Base-by-base conservation (phyloP, 2,888 invertebrate genomes). In the Oegoconia quadripuncta region DNA sequence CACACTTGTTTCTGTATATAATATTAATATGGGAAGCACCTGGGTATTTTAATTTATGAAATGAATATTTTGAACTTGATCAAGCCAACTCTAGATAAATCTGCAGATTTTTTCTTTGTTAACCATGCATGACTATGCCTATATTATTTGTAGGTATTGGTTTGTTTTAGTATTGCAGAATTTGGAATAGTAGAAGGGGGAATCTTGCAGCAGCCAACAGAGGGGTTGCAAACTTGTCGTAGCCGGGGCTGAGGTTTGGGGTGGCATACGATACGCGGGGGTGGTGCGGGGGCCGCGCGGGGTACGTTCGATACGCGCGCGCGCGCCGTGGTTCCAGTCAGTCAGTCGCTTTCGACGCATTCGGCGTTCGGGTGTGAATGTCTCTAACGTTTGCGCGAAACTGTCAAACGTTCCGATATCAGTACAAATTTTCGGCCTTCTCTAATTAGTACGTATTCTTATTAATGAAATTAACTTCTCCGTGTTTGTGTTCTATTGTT, bases 231-330 rank as follows among this genome's bases (percentile, higher is more conserved):
- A 42, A 48, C 42, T 43, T 46, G 36, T 36, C 39, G 48, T 42
- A 50, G 63, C 66, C 55, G 59, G 59, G 53, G 50, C 48, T 50
- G 62, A 49, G 55, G 52, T 58, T 56, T 63, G 65, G 77, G 74
- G 72, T 70, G 70, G 55, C 18, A 22, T 22, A 22, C 22, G 22
- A 50, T 57, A 52, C 48, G 74, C 69, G 74, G 69, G 79, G 75
- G 75, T 63, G 74, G 68, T 54, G 64, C 56, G 57, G 53, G 73
- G 72, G 64, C 51, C 66, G 69, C 72, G 72, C 71, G 73, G 67
- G 62, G 65, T 52, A 65, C 82, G 83, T 67, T 84, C 84, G 71
- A 86, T 84, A 83, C 81, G 82, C 84, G 84, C 84, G 81, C 84
- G 87, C 86, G 81, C 82, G 59, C 56, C 54, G 45, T 52, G 46